Conservation (phyloP, 2,888 invertebrate genomes). For the Euplexia lucipara region DNA sequence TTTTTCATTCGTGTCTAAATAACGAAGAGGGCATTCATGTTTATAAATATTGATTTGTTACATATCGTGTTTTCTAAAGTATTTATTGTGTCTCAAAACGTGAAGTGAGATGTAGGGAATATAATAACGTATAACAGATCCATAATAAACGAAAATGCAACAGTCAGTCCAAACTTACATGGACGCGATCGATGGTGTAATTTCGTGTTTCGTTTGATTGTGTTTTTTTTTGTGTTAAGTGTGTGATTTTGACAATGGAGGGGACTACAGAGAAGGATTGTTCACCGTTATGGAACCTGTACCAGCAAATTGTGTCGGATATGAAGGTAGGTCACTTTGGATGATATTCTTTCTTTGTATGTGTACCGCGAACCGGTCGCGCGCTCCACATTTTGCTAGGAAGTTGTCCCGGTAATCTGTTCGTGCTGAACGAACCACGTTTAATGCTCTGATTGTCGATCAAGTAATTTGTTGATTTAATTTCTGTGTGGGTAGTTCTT, state of each 20-base stretch:
- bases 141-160: constrained; percentile 79
- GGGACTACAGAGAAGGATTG: constrained; percentile 95
- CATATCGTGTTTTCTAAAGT: constrained; percentile 68
- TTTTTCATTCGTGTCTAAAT: constrained; percentile 68
- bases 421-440: constrained; percentile 75
- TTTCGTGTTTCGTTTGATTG: constrained; percentile 75
- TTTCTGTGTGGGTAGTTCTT: constrained; percentile 37
- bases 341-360: constrained; percentile 54
- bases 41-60: constrained; percentile 90
- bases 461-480: constrained; percentile 40
- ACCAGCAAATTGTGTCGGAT: constrained; percentile 98
- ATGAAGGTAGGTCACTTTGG: constrained; percentile 95
- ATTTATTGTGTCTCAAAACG: constrained; percentile 73
- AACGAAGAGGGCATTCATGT: constrained; percentile 86
- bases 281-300: constrained; percentile 97
- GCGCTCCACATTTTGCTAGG: constrained; percentile 72
- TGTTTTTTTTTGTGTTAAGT: constrained; percentile 73
- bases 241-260: constrained; percentile 92
- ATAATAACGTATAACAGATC: constrained; percentile 62
- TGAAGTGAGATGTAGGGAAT: constrained; percentile 85
- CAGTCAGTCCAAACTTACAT: constrained; percentile 78
- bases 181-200: constrained; percentile 80
- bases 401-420: constrained; percentile 76
- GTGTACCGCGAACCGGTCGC: constrained; percentile 64
- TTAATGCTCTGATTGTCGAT: constrained; percentile 61